A percentile compares a stretch with the other conserved stretches of the same genome.
Evolutionary conservation across 2,113 vertebrate genomes (phyloP).

Genomic region (Coregonus clupeaformis): DNA sequence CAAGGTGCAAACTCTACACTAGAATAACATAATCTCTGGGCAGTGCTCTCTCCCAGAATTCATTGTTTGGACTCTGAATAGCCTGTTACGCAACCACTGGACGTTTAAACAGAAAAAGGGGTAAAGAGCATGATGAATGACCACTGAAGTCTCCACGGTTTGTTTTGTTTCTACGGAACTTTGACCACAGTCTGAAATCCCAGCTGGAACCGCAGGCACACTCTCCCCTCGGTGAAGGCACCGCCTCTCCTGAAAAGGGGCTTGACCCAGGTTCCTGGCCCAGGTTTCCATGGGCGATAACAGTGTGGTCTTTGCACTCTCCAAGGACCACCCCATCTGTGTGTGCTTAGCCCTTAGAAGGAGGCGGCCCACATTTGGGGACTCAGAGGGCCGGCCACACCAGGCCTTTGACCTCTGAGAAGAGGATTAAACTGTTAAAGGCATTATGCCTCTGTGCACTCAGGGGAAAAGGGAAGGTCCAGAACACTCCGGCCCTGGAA

Average conservation of each 20-base stretch:
- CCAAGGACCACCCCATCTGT: constrained; percentile 8
- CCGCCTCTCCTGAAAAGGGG: background rate
- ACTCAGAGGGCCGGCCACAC: background rate
- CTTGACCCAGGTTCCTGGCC: no score
- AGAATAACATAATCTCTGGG: constrained; percentile 5
- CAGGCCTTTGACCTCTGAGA: background rate
- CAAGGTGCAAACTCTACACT: constrained; percentile 9
- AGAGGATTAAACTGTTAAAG: constrained; percentile 7
- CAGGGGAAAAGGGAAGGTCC: constrained; percentile 9
- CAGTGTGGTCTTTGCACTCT: background rate
- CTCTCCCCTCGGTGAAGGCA: background rate
- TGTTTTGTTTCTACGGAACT: constrained; percentile 22
- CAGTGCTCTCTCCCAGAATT: background rate
- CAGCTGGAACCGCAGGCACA: background rate
- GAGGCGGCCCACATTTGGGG: constrained; percentile 2
- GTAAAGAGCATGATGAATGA: constrained; percentile 8
- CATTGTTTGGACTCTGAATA: background rate
- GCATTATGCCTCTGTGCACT: background rate
- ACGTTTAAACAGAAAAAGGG: constrained; percentile 22
- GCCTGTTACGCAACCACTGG: constrained; percentile 29
- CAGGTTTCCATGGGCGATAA: no score
- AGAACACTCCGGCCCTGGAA: background rate
- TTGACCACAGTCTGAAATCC: background rate
- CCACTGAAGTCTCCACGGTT: background rate
- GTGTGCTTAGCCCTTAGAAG: constrained; percentile 20